Base-by-base conservation (phyloP, 2,888 invertebrate genomes). In the Tricholauxania praeusta region DNA sequence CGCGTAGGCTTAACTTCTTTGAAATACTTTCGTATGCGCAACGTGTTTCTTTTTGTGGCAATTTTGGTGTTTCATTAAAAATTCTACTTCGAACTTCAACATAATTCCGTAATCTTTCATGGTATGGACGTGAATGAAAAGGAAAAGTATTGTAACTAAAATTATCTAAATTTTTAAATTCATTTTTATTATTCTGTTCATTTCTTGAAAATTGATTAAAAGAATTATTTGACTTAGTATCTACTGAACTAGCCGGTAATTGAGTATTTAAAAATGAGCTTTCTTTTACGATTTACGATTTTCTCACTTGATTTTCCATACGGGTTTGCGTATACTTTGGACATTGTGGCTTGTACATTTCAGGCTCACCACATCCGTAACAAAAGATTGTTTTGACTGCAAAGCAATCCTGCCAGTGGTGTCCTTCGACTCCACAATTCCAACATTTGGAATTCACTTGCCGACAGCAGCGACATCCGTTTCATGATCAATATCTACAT, bases 61-160 rank as follows among this genome's bases (percentile, higher is more conserved):
- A 5, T 17, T n/a, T 19, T 15, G 12, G 51, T 10, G 5, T 15
- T 53, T 52, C 32, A 22, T 52, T 22, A 32, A 53, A 53, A 53
- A 53, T 66, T 28, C 53, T 28, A 3, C 53, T 52, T 4, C 39
- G 52, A 32, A 66, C 32, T 32, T 53, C 10, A 7, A 32, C 8
- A 51, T 64, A 51, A 64, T 51, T 64, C 19, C 19, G 10, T 19
- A 64, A 19, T n/a, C 66, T 12, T 66, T 53, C 66, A 39, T 66
- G 66, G 53, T 51, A 55, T 4, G 66, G 66, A 59, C 28, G 28
- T 59, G 4, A 28, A 6, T 59, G 1, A 14, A 28, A 14, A 2
- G 6, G 15, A 28, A 28, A 5, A 1, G 15, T 8, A 17, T 53
- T 53, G 8, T 17, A n/a, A n/a, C n/a, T 53, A 17, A 17, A 17